Percentiles rank a stretch among this genome's conserved stretches.
phyloP scores from a whole-genome alignment of 2,797 vertebrate species.

The Florisuga fusca region DNA sequence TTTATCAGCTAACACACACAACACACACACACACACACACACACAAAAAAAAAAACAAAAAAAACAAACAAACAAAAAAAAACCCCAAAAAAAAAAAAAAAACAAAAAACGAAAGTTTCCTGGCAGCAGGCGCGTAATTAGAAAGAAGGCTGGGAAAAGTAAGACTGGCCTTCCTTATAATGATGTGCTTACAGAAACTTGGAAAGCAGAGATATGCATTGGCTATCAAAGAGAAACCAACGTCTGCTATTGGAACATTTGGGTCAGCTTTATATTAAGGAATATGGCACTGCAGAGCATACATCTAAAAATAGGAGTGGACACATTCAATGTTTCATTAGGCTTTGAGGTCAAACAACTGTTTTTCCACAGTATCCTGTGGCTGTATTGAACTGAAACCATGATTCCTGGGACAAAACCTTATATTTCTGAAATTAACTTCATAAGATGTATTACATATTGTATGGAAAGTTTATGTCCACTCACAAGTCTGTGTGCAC shows the following conservation, averaged over 20 bases:
- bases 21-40: too few relatives aligned
- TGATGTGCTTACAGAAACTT: slow-evolving; percentile 75
- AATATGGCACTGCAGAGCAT: slow-evolving; percentile 36
- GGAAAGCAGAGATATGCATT: slow-evolving; percentile 57
- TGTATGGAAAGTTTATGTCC: not conserved
- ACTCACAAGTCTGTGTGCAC: not conserved
- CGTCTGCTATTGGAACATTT: slow-evolving; percentile 65
- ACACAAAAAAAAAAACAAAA: not conserved
- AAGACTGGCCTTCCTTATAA: slow-evolving; percentile 48
- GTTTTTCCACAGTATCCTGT: not conserved
- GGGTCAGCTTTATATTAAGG: slow-evolving; percentile 59
- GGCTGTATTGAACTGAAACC: not conserved
- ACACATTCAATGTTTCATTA: slow-evolving; percentile 26
- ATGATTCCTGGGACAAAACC: not conserved
- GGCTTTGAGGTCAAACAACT: slow-evolving; percentile 40
- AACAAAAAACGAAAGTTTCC: slow-evolving; percentile 52
- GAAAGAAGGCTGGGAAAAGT: slow-evolving; percentile 65
- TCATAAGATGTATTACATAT: not conserved
- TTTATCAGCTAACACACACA: not conserved
- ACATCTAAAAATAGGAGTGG: slow-evolving; percentile 52
- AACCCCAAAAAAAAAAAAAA: not conserved
- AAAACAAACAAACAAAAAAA: not conserved
- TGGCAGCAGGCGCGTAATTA: slow-evolving; percentile 79
- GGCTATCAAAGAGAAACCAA: slow-evolving; percentile 68
- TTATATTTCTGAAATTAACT: not conserved